A percentile compares a stretch with the other conserved stretches of the same genome.
phyloP scores from a whole-genome alignment of 2,113 vertebrate genomes.

The Prinia subflava region DNA sequence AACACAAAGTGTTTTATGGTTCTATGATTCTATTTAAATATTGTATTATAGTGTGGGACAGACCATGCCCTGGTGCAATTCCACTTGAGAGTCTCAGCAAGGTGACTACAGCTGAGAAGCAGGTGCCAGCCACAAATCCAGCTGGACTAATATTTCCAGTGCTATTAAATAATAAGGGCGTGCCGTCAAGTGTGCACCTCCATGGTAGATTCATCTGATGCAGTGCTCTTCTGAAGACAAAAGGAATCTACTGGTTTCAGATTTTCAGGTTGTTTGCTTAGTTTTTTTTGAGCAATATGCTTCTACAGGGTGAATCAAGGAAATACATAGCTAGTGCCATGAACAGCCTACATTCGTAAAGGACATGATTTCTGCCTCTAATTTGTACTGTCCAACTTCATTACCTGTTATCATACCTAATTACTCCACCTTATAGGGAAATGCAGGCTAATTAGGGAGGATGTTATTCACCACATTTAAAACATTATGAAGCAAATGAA shows the following conservation, averaged over 20 bases:
- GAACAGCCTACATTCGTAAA: neutral
- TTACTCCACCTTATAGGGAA: slow-evolving; percentile 68
- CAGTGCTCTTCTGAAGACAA: accelerated
- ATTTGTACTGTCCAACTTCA: slow-evolving; percentile 69
- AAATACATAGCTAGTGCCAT: neutral
- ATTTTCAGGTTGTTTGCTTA: neutral
- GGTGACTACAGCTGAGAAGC: neutral
- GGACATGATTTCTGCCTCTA: slow-evolving; percentile 55
- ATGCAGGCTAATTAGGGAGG: slow-evolving; percentile 67
- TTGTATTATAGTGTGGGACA: neutral
- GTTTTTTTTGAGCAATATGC: neutral
- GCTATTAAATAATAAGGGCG: neutral
- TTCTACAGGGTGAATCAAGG: slow-evolving; percentile 13
- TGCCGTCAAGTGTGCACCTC: neutral
- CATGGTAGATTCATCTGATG: neutral
- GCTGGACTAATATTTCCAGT: neutral
- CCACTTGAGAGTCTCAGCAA: neutral
- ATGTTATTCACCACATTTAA: slow-evolving; percentile 70
- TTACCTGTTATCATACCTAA: slow-evolving; percentile 66
- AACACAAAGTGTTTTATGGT: neutral
- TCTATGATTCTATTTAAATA: neutral
- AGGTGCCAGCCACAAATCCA: neutral
- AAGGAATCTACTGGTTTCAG: neutral
- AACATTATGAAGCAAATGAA: slow-evolving; percentile 75
- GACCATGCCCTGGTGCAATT: neutral